Evolutionary conservation across 2,888 invertebrate species (phyloP).

Genomic region (Protula sp.): DNA sequence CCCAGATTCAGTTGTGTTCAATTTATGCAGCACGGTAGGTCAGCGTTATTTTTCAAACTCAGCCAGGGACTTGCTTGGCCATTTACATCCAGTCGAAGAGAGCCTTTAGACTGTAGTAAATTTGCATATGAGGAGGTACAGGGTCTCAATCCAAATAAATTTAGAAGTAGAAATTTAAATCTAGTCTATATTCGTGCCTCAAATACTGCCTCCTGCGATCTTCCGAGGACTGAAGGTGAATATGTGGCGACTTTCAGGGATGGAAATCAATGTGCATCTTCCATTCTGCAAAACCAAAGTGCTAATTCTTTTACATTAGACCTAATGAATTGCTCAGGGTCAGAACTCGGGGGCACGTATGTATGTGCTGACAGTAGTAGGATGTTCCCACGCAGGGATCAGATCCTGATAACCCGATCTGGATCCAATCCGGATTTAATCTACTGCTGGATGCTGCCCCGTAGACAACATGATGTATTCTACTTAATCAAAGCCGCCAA

Average conservation of each 20-base stretch:
- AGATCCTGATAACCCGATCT: slow-evolving; percentile 12
- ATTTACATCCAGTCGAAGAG: slow-evolving; percentile 4
- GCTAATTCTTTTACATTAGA: slow-evolving; percentile 3
- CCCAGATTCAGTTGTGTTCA: slow-evolving; percentile 20
- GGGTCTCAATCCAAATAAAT: not conserved
- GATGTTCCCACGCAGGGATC: slow-evolving; percentile 5
- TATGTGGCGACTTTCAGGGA: slow-evolving; percentile 12
- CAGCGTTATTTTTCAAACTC: slow-evolving; percentile 15
- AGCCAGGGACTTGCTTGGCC: slow-evolving; percentile 15
- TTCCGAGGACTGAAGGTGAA: not conserved
- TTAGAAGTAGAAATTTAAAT: not conserved
- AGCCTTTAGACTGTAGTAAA: slow-evolving; percentile 12
- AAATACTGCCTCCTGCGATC: not conserved
- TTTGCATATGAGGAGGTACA: slow-evolving; percentile 11
- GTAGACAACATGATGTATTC: slow-evolving; percentile 6
- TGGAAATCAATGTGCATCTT: slow-evolving; percentile 4
- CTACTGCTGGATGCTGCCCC: slow-evolving; percentile 18
- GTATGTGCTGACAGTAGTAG: slow-evolving; percentile 17
- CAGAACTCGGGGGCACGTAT: slow-evolving; percentile 1
- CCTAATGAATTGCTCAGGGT: slow-evolving; percentile 4
- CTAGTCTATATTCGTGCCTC: not conserved
- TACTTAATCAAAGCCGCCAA: slow-evolving; percentile 12
- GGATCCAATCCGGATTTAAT: slow-evolving; percentile 1
- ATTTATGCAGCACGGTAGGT: slow-evolving; percentile 10
- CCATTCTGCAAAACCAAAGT: not conserved